Conservation (phyloP, 2,888 invertebrate species). For the Nezara viridula region DNA sequence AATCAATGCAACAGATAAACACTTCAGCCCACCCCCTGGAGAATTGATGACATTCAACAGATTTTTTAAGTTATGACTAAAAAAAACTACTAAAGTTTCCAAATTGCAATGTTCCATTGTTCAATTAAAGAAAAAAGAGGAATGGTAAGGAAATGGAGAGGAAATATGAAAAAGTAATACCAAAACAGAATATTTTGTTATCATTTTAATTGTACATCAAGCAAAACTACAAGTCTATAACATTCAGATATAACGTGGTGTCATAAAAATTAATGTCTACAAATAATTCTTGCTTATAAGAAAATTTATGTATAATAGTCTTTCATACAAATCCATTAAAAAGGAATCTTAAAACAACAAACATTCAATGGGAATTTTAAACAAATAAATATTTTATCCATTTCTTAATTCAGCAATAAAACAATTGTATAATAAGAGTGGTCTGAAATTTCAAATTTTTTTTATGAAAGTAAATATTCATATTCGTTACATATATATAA, state of each 20-base stretch:
- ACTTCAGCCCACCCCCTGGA: neutral
- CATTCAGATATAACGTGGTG: slow-evolving; percentile 38
- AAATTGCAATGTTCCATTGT: neutral
- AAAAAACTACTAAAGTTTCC: neutral
- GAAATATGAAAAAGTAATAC: slow-evolving; percentile 34
- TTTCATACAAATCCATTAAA: slow-evolving; percentile 29
- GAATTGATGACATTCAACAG: neutral
- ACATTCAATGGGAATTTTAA: slow-evolving; percentile 2
- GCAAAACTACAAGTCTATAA: slow-evolving; percentile 41
- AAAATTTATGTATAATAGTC: slow-evolving; percentile 2
- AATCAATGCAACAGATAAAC: neutral
- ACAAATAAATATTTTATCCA: slow-evolving; percentile 35
- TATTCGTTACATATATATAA: neutral
- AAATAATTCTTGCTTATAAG: slow-evolving; percentile 31
- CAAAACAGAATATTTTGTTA: slow-evolving; percentile 42
- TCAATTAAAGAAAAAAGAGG: slow-evolving; percentile 12
- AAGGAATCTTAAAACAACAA: slow-evolving; percentile 10
- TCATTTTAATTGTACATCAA: slow-evolving; percentile 47
- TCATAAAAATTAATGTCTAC: slow-evolving; percentile 7
- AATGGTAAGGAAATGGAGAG: slow-evolving; percentile 34
- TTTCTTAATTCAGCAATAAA: neutral
- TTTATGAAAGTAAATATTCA: slow-evolving; percentile 13
- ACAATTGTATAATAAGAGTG: slow-evolving; percentile 4
- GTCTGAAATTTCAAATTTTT: slow-evolving; percentile 4
- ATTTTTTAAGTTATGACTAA: neutral